Evolutionary conservation across 2,888 invertebrate genomes (phyloP).

Genomic region (Agriotes lineatus): DNA sequence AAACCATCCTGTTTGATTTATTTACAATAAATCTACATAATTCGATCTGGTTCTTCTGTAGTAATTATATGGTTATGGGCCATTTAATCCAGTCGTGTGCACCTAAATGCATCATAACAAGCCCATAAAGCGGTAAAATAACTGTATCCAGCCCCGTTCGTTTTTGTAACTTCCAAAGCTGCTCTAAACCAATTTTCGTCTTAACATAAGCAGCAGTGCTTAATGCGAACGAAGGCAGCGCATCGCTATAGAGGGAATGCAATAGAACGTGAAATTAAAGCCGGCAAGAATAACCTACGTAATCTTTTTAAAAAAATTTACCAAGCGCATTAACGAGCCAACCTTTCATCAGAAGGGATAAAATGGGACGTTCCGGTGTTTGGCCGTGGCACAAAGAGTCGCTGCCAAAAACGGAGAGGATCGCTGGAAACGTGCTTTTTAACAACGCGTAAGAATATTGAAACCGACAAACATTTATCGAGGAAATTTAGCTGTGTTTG

Average conservation of each 20-base stretch:
- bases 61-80: background rate
- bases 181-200: constrained; percentile 39
- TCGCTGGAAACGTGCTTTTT: constrained; percentile 22
- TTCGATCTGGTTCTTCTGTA: background rate
- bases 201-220: constrained; percentile 31
- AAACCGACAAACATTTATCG: constrained; percentile 15
- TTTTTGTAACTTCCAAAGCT: constrained; percentile 2
- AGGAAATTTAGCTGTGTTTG: constrained; percentile 9
- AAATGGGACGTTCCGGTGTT: constrained; percentile 30
- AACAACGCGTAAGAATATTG: constrained; percentile 23
- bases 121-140: constrained; percentile 18
- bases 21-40: too few species aligned
- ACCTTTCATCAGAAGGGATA: constrained; percentile 40
- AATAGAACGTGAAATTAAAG: constrained; percentile 54
- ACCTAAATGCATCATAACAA: background rate
- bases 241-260: constrained; percentile 47
- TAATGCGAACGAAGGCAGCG: constrained; percentile 34
- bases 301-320: constrained; percentile 49
- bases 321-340: constrained; percentile 49
- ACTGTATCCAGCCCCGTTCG: background rate
- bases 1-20: too few species aligned
- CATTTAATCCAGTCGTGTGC: background rate
- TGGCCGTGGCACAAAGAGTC: background rate
- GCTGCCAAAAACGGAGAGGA: constrained; percentile 11
- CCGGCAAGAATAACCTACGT: constrained; percentile 50